A percentile compares a stretch with the other conserved stretches of the same genome.
phyloP scores from a whole-genome alignment of 2,888 invertebrate species.

The Byasa hedistus region DNA sequence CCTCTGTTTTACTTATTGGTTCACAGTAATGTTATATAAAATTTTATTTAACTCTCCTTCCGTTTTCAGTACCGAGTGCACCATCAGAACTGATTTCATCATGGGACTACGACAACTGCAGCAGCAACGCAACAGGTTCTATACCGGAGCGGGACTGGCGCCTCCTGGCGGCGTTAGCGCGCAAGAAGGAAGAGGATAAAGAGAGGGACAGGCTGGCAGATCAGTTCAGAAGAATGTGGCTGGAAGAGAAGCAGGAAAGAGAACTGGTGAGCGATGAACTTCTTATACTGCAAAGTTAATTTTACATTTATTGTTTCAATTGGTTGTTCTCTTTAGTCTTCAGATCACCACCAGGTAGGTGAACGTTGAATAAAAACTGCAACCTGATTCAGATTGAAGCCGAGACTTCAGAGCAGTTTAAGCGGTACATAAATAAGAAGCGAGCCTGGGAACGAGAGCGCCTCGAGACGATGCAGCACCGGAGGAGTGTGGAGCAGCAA shows the following conservation, averaged over 20 bases:
- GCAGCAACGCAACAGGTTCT: constrained; percentile 45
- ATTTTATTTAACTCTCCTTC: background rate
- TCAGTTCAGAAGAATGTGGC: constrained; percentile 73
- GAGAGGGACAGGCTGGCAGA: constrained; percentile 69
- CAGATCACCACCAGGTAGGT: background rate
- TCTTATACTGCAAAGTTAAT: too few relatives aligned
- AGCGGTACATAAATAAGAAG: constrained; percentile 65
- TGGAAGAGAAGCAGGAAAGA: constrained; percentile 65
- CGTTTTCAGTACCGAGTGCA: constrained; percentile 48
- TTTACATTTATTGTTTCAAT: too few relatives aligned
- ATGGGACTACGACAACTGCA: constrained; percentile 45
- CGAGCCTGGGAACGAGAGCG: constrained; percentile 63
- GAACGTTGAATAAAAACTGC: background rate
- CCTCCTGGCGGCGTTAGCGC: constrained; percentile 69
- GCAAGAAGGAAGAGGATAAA: constrained; percentile 67
- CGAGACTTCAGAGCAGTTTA: constrained; percentile 66
- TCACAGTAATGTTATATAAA: too few relatives aligned
- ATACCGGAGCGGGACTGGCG: constrained; percentile 75
- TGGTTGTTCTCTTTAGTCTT: background rate
- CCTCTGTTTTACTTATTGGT: too few relatives aligned
- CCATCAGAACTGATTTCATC: constrained; percentile 49
- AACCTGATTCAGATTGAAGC: constrained; percentile 54
- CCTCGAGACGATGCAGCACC: constrained; percentile 61
- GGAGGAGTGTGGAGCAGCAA: constrained; percentile 49
- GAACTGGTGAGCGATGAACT: constrained; percentile 45